phyloP scores from a whole-genome alignment of 2,113 vertebrate species.

The Pangasianodon hypophthalmus region DNA sequence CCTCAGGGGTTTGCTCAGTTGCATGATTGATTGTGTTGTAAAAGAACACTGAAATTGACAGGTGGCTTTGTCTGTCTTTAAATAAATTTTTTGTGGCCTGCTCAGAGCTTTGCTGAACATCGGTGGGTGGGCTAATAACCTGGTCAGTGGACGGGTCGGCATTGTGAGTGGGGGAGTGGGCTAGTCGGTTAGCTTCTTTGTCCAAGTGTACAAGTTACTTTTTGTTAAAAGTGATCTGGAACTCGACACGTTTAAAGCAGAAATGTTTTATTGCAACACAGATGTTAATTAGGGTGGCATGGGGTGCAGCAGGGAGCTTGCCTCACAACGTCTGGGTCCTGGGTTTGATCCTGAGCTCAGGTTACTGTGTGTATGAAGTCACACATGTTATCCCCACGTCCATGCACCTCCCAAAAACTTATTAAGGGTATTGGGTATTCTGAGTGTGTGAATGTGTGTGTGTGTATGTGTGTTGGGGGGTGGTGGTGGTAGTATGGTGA shows the following conservation, averaged over 20 bases:
- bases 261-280: not conserved
- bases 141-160: not conserved
- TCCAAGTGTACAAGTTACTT: not conserved
- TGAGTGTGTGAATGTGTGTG: too few relatives aligned
- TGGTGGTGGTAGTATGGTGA: too few relatives aligned
- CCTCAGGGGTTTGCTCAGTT: conserved; percentile 3
- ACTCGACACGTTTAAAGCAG: not conserved
- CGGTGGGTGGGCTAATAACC: not conserved
- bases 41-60: not conserved
- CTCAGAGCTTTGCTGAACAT: not conserved
- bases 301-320: not conserved
- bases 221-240: not conserved
- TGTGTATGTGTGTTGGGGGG: not conserved
- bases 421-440: not conserved
- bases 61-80: not conserved
- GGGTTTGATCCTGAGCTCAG: not conserved
- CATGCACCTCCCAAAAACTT: not conserved
- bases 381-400: not conserved
- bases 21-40: not conserved
- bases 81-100: not conserved
- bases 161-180: not conserved
- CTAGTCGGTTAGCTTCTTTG: not conserved
- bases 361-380: not conserved
- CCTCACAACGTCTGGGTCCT: not conserved
- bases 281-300: not conserved